A percentile compares a stretch with the other conserved stretches of the same genome.
Conservation (phyloP, 2,113 vertebrate genomes). For the Ranitomeya imitator region DNA sequence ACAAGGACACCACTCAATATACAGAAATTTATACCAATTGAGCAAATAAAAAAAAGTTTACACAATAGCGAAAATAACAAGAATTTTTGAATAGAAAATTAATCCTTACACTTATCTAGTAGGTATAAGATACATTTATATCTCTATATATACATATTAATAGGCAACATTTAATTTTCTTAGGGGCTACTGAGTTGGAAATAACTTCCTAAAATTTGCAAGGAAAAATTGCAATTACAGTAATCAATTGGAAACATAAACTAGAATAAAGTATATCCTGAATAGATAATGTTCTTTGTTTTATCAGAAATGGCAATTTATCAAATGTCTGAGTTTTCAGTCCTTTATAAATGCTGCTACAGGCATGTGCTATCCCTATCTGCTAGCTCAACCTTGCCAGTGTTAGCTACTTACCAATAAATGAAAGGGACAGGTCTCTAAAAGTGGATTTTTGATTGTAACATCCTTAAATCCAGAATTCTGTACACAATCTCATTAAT, state of each 20-base stretch:
- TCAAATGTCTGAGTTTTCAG: neutral
- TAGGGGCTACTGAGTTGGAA: neutral
- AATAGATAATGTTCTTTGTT: neutral
- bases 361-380: neutral
- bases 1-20: neutral
- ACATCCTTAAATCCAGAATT: constrained; percentile 19
- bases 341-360: neutral
- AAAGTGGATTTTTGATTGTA: constrained; percentile 43
- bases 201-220: neutral
- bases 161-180: neutral
- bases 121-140: neutral
- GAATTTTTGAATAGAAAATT: neutral
- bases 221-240: neutral
- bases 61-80: neutral
- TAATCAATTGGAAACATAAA: neutral
- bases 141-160: neutral
- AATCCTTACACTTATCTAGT: neutral
- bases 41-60: neutral
- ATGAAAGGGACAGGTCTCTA: constrained; percentile 35
- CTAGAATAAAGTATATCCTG: neutral
- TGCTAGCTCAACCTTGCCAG: constrained; percentile 16
- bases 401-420: neutral
- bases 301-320: neutral
- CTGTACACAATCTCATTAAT: constrained; percentile 52
- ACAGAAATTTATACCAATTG: neutral